Evolutionary conservation across 2,888 invertebrate species (phyloP).

Genomic region (Lasioglossum calceatum): DNA sequence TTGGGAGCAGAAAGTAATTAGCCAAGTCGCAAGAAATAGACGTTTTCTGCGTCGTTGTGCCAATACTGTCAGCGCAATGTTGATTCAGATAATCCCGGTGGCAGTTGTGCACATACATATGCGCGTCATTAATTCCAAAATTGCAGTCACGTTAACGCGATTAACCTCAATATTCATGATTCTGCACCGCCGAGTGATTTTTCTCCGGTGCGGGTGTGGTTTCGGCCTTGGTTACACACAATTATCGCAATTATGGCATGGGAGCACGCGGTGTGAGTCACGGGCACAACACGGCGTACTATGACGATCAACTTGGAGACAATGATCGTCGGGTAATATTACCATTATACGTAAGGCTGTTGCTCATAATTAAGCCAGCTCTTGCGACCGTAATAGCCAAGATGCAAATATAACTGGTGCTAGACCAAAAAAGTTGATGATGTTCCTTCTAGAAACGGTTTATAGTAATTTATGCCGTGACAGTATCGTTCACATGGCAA

Average conservation of each 20-base stretch:
- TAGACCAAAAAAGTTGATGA: neutral
- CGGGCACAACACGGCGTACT: constrained; percentile 6
- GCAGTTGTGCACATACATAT: neutral
- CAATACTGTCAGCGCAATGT: neutral
- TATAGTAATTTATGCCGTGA: neutral
- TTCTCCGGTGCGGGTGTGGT: constrained; percentile 71
- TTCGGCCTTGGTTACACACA: constrained; percentile 74
- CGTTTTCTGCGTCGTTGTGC: neutral
- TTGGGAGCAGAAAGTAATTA: neutral
- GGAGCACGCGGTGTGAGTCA: constrained; percentile 60
- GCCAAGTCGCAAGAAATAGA: neutral
- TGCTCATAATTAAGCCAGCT: neutral
- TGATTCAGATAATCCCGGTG: constrained; percentile 8
- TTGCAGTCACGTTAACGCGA: constrained; percentile 42
- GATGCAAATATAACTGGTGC: neutral
- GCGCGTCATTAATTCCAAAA: constrained; percentile 23
- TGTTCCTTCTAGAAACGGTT: neutral
- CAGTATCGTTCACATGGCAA: neutral
- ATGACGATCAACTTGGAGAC: constrained; percentile 33
- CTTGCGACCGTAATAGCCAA: neutral
- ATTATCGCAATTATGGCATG: constrained; percentile 75
- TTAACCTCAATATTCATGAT: constrained; percentile 55
- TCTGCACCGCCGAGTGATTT: constrained; percentile 37
- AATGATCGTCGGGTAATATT: constrained; percentile 25
- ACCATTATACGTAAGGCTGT: constrained; percentile 17